Evolutionary conservation across 2,113 vertebrate genomes (phyloP).

Genomic region (Megaleporinus macrocephalus): DNA sequence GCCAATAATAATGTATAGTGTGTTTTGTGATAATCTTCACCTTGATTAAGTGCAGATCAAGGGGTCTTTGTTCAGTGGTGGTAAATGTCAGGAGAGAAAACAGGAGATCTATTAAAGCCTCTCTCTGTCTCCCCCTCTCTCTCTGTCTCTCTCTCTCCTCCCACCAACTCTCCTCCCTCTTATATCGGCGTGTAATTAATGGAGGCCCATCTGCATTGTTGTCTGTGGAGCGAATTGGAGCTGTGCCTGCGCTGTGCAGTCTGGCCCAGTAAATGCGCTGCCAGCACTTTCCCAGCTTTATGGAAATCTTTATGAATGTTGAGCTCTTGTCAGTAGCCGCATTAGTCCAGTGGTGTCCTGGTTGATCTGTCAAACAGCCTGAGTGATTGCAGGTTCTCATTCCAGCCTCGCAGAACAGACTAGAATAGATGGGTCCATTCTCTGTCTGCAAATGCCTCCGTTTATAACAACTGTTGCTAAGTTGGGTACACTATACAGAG

Average conservation of each 20-base stretch:
- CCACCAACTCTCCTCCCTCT: conserved; percentile 24
- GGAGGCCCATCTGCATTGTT: conserved; percentile 70
- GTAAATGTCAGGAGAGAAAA: conserved; percentile 68
- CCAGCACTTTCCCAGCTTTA: conserved; percentile 26
- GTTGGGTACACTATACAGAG: neutral
- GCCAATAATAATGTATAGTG: conserved; percentile 47
- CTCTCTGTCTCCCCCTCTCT: conserved; percentile 37
- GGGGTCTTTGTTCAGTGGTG: conserved; percentile 62
- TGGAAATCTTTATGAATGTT: conserved; percentile 29
- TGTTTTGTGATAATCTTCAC: conserved; percentile 61
- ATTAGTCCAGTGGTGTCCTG: neutral
- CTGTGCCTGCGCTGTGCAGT: conserved; percentile 58
- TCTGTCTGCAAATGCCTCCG: neutral
- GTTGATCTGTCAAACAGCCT: neutral
- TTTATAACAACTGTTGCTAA: neutral
- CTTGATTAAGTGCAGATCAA: conserved; percentile 72
- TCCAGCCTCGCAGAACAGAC: neutral
- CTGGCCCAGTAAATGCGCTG: conserved; percentile 24
- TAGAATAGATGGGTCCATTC: neutral
- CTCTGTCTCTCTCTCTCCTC: conserved; percentile 23
- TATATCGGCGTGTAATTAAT: conserved; percentile 77
- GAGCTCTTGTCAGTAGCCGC: neutral
- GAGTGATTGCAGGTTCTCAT: neutral
- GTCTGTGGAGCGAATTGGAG: conserved; percentile 59
- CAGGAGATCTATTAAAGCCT: conserved; percentile 47